Evolutionary conservation across 2,797 vertebrate genomes (phyloP).

Genomic region (Acrocephalus scirpaceus): DNA sequence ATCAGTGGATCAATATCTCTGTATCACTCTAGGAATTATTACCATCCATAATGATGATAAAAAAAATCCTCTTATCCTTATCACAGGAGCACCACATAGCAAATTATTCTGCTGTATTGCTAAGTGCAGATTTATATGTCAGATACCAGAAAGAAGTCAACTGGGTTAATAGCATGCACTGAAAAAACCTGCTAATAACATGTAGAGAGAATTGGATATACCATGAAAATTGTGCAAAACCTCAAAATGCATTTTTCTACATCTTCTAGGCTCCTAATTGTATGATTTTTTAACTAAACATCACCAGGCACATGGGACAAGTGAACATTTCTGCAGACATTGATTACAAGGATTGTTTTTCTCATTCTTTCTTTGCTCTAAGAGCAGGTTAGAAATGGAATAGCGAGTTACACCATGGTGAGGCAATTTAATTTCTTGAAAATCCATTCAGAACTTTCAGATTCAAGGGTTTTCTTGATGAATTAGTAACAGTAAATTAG

Average conservation of each 20-base stretch:
- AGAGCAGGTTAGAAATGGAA: background rate
- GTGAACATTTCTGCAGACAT: background rate
- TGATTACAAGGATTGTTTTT: background rate
- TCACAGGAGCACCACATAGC: conserved; percentile 21
- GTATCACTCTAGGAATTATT: conserved; percentile 48
- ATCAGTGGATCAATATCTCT: conserved; percentile 36
- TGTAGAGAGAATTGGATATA: background rate
- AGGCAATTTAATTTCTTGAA: conserved; percentile 15
- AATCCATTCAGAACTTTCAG: background rate
- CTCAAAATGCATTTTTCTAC: background rate
- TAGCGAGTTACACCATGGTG: background rate
- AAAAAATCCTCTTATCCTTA: conserved; percentile 55
- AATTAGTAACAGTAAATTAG: background rate
- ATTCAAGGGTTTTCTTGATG: background rate
- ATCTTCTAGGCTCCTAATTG: background rate
- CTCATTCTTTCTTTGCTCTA: background rate
- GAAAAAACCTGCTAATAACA: background rate
- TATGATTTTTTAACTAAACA: conserved; percentile 12
- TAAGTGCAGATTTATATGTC: conserved; percentile 39
- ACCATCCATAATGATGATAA: background rate
- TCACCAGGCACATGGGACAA: background rate
- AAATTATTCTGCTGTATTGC: conserved; percentile 46
- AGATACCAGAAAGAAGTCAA: conserved; percentile 12
- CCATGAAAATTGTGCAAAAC: background rate
- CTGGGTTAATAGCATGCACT: conserved; percentile 19